These are phyloP conservation scores for Andrena fulva DNA, from an alignment of 2,888 invertebrate species.

Conservation along the genomic window DNA sequence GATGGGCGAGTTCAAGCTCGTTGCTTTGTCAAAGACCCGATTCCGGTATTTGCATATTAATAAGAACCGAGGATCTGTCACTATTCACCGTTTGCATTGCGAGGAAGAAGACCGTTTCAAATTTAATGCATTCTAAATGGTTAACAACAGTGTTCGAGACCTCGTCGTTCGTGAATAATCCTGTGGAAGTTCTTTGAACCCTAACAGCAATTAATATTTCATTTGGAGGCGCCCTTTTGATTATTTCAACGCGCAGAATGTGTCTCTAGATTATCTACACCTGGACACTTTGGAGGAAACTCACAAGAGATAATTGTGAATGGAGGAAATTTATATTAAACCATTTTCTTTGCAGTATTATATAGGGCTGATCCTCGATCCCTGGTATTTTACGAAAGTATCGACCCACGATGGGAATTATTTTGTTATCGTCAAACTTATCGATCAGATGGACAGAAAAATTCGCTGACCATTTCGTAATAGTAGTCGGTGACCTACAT, in stretches of 20 bases:
- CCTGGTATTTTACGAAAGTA: background rate
- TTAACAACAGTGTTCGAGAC: background rate
- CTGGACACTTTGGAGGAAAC: background rate
- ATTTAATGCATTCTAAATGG: conserved; percentile 3
- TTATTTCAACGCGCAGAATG: background rate
- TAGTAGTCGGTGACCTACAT: conserved; percentile 60
- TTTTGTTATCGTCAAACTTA: background rate
- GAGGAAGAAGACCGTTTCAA: background rate
- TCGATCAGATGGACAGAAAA: conserved; percentile 21
- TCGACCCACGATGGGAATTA: background rate
- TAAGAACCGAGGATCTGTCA: background rate
- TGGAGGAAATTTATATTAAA: background rate
- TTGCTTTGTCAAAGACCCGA: conserved; percentile 5
- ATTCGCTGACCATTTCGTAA: conserved; percentile 27
- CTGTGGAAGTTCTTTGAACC: conserved; percentile 4
- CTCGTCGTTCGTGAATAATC: background rate
- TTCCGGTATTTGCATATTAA: conserved; percentile 11
- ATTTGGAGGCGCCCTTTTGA: background rate
- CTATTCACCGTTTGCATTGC: conserved; percentile 17
- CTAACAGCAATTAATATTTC: background rate
- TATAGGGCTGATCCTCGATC: background rate
- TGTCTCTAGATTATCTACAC: background rate
- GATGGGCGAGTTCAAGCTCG: conserved; percentile 28
- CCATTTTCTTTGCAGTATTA: background rate
- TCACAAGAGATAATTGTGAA: background rate